A percentile compares a stretch with the other conserved stretches of the same genome.
Evolutionary conservation across 2,888 invertebrate genomes (phyloP).

Genomic region (Mylabris sibirica): DNA sequence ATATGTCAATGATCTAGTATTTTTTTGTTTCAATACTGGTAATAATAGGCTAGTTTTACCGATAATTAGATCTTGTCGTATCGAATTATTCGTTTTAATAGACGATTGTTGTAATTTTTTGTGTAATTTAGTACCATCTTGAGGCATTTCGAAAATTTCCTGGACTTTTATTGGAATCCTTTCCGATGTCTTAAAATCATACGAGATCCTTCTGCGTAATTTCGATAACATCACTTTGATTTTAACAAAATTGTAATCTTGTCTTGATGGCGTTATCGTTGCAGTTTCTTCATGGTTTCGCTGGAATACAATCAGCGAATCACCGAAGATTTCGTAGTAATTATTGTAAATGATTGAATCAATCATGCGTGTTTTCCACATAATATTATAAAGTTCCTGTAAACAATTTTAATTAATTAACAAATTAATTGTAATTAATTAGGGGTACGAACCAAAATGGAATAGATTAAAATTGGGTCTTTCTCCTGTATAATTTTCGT

Average conservation of each 20-base stretch:
- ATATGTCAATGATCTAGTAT: conserved; percentile 40
- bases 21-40: conserved; percentile 47
- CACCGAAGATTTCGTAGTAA: conserved; percentile 46
- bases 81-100: conserved; percentile 34
- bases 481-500: conserved; percentile 31
- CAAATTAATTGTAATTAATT: neutral
- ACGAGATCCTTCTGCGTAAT: neutral
- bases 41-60: conserved; percentile 54
- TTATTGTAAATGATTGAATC: conserved; percentile 38
- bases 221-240: conserved; percentile 42
- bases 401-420: conserved; percentile 23
- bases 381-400: conserved; percentile 50
- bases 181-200: conserved; percentile 43
- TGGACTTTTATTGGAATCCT: conserved; percentile 26
- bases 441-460: conserved; percentile 45
- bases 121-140: conserved; percentile 35
- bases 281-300: conserved; percentile 19
- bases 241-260: conserved; percentile 41
- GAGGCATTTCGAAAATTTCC: conserved; percentile 44
- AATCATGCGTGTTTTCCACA: conserved; percentile 44
- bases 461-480: conserved; percentile 42
- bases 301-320: conserved; percentile 44
- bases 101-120: conserved; percentile 35
- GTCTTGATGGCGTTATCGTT: no score
- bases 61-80: conserved; percentile 43